Percentiles rank a stretch among this genome's conserved stretches.
phyloP scores from a whole-genome alignment of 2,888 invertebrate species.

The Pyrrhosoma nymphula region DNA sequence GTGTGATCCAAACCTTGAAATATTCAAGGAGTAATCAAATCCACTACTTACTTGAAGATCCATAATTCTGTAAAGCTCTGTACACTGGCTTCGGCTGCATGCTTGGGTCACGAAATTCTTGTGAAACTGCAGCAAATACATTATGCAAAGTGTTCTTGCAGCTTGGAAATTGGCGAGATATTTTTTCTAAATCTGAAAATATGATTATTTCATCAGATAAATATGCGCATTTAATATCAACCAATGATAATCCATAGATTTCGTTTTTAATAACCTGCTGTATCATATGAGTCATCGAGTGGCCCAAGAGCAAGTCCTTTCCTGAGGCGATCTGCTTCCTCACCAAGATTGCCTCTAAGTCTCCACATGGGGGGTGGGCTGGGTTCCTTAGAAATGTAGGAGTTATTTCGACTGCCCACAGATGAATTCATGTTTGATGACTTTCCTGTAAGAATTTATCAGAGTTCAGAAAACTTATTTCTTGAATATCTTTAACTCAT shows the following conservation, averaged over 20 bases:
- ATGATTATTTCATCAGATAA: background rate
- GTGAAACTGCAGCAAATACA: conserved; percentile 77
- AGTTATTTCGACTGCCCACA: background rate
- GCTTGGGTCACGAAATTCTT: conserved; percentile 78
- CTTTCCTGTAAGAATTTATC: background rate
- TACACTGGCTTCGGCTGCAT: conserved; percentile 75
- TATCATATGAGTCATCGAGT: conserved; percentile 52
- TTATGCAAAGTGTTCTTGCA: conserved; percentile 80
- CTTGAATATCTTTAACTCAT: background rate
- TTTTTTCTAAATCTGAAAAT: conserved; percentile 75
- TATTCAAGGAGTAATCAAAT: too few species aligned
- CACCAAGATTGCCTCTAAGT: background rate
- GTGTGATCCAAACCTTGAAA: too few species aligned
- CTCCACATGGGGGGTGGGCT: background rate
- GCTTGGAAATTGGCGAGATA: conserved; percentile 78
- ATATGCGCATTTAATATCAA: background rate
- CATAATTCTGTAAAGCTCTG: conserved; percentile 21
- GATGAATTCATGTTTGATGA: background rate
- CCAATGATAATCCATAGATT: background rate
- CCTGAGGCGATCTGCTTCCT: conserved; percentile 48
- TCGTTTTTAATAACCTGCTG: background rate
- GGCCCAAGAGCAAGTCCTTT: conserved; percentile 46
- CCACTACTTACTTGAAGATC: conserved; percentile 40
- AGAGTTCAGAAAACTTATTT: background rate
- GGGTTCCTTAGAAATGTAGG: background rate